Percentiles rank a stretch among this genome's conserved stretches.
Evolutionary conservation across 2,113 vertebrate species (phyloP).

Genomic region (Pyxicephalus adspersus): DNA sequence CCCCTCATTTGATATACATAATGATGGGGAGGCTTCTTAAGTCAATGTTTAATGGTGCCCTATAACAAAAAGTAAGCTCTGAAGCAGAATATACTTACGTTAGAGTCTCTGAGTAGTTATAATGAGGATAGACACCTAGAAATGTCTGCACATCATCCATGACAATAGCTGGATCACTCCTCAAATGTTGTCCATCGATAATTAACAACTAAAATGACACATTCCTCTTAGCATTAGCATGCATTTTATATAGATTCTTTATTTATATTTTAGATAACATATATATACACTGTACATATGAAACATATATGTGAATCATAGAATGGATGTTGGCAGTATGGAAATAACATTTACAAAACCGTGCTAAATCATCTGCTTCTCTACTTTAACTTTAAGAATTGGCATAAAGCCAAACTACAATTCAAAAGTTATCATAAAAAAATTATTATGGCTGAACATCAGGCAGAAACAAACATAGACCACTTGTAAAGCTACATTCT

Average conservation of each 20-base stretch:
- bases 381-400: too few relatives aligned
- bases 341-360: too few relatives aligned
- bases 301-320: too few relatives aligned
- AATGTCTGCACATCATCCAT: conserved; percentile 98
- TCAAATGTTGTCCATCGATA: conserved; percentile 95
- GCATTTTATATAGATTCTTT: background rate
- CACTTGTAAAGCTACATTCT: too few relatives aligned
- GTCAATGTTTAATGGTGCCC: background rate
- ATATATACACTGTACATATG: too few relatives aligned
- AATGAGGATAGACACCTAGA: conserved; percentile 88
- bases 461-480: too few relatives aligned
- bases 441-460: too few relatives aligned
- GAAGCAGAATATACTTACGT: conserved; percentile 80
- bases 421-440: too few relatives aligned
- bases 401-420: too few relatives aligned
- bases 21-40: background rate
- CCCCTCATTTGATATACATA: background rate
- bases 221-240: conserved; percentile 9
- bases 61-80: conserved; percentile 30
- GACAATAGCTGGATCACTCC: conserved; percentile 87
- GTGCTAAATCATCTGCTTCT: too few relatives aligned
- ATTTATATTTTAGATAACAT: background rate
- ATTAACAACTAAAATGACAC: conserved; percentile 84
- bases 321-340: too few relatives aligned
- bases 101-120: conserved; percentile 94